Percentiles rank a stretch among this genome's conserved stretches.
Conservation (phyloP, 1,140 invertebrate species). For the Araneus ventricosus region DNA sequence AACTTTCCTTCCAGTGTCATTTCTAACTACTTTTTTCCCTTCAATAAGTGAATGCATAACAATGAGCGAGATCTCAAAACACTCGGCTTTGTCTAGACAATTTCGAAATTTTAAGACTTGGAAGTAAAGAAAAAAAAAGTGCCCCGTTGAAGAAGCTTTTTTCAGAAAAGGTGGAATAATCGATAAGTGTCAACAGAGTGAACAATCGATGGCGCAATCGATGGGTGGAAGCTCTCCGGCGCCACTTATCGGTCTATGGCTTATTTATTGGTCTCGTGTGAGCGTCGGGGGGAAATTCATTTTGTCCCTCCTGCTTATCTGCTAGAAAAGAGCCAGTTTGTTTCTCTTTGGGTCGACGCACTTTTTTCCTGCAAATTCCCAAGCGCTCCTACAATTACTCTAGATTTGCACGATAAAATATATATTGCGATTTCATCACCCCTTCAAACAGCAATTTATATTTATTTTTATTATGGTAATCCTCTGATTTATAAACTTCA, state of each 20-base stretch:
- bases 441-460: too few species aligned
- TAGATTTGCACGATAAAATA: too few species aligned
- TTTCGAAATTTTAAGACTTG: too few species aligned
- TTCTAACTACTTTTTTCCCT: too few species aligned
- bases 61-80: too few species aligned
- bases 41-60: too few species aligned
- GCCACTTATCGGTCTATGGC: constrained; percentile 72
- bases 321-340: not conserved
- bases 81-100: too few species aligned
- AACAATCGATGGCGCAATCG: constrained; percentile 69
- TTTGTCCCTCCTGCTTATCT: constrained; percentile 58
- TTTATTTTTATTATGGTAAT: not conserved
- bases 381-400: too few species aligned
- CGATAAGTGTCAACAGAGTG: constrained; percentile 68
- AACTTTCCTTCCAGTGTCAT: too few species aligned
- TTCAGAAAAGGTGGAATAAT: constrained; percentile 56
- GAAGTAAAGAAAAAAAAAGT: not conserved
- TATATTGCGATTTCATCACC: too few species aligned
- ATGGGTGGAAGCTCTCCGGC: constrained; percentile 55
- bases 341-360: not conserved
- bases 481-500: not conserved
- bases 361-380: too few species aligned
- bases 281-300: constrained; percentile 47
- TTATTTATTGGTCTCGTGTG: constrained; percentile 72
- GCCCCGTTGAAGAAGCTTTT: not conserved